phyloP scores from a whole-genome alignment of 2,113 vertebrate species.

The Porphyrio hochstetteri region DNA sequence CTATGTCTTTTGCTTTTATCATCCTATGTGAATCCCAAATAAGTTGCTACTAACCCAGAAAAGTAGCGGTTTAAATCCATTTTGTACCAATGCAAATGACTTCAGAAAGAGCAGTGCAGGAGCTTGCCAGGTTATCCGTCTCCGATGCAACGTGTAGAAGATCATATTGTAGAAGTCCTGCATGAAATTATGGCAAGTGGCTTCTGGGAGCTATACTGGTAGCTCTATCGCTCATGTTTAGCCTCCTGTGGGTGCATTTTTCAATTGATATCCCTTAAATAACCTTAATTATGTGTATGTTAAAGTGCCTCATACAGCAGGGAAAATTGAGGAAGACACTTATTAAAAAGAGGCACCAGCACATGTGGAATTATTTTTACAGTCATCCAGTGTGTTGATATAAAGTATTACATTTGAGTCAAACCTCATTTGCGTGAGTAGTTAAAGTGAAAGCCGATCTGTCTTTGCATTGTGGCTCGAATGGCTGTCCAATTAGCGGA shows the following conservation, averaged over 20 bases:
- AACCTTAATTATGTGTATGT: slow-evolving; percentile 70
- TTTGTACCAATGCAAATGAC: background rate
- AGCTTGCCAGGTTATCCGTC: background rate
- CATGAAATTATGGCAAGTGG: background rate
- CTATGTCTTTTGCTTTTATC: background rate
- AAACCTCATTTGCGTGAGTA: slow-evolving; percentile 81
- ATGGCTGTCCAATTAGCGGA: slow-evolving; percentile 77
- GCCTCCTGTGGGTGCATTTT: slow-evolving; percentile 64
- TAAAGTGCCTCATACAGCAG: slow-evolving; percentile 73
- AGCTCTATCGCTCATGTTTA: slow-evolving; percentile 25
- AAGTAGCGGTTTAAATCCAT: background rate
- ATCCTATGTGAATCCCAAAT: background rate
- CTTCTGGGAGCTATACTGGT: background rate
- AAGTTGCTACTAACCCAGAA: background rate
- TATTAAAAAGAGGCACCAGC: slow-evolving; percentile 79
- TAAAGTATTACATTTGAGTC: slow-evolving; percentile 85
- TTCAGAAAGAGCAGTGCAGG: background rate
- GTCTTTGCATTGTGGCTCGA: slow-evolving; percentile 58
- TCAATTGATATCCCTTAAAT: slow-evolving; percentile 75
- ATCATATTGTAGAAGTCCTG: background rate
- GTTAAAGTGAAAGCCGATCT: slow-evolving; percentile 81
- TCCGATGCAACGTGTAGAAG: background rate
- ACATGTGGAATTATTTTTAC: slow-evolving; percentile 83
- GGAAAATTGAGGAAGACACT: slow-evolving; percentile 86
- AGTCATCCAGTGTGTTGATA: slow-evolving; percentile 82